Evolutionary conservation across 1,140 invertebrate genomes (phyloP), one percentile per base, ranked within the genome.

Genomic region (Zaprionus davidi): DNA sequence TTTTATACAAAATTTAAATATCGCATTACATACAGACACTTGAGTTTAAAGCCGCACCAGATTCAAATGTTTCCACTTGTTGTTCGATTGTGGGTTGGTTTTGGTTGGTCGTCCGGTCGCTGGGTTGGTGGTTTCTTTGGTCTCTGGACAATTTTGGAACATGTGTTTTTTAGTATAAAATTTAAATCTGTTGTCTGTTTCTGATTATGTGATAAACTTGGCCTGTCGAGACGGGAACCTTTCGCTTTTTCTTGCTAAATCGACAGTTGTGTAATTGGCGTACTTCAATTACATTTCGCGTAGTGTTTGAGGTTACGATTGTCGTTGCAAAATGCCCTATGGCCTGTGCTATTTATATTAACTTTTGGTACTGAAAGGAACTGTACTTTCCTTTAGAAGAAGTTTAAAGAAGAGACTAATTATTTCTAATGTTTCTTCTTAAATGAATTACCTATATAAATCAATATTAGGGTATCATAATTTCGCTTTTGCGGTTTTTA

Each of bases 21-120:
- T 88, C 85, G 85, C 85, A 88, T 88, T 88, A 88, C 85, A 81
- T 38, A 81, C 85, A 88, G 81, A 56, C 85, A 90, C 85, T 88
- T 88, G 85, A 85, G 79, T 88, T 90, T 79, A 79, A 73, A 90
- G 81, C 71, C 69, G 55, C 34, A 46, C 15, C 71, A 51, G 66
- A 88, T 90, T 90, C 31, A 90, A 88, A 84, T 85, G 81, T 77
- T 88, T 88, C 83, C 83, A 87, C 83, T 87, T 88, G 81, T 72
- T 46, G 41, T 70, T 13, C 24, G 38, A 7, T 49, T 34, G 55
- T 38, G 9, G 36, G 24, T 74, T 46, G 60, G 44, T 31, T 41
- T n/a, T 28, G 55, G 22, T 49, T 20, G 17, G 11, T 36, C 15
- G 49, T 28, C 46, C 24, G 68, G 53, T 63, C 24, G 62, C 34